Conservation (phyloP, 2,797 vertebrate genomes). For the Coluber constrictor region DNA sequence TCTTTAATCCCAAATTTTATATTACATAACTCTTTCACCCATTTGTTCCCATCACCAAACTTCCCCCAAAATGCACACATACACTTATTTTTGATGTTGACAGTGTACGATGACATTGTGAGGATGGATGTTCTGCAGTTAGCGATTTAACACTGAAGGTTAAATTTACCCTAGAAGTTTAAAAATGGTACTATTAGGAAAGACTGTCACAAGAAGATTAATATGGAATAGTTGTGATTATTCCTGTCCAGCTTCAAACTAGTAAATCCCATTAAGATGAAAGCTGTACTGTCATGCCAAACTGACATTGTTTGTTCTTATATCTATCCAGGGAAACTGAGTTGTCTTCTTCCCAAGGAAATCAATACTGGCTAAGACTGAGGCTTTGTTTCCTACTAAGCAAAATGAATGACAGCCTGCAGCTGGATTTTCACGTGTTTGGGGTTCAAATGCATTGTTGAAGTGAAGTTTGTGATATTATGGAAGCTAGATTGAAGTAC, state of each 20-base stretch:
- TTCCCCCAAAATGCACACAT: too few species aligned
- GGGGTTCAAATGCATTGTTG: conserved; percentile 31
- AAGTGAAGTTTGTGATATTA: neutral
- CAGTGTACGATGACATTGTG: conserved; percentile 10
- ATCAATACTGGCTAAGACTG: conserved; percentile 35
- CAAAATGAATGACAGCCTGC: conserved; percentile 3
- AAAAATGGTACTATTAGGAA: conserved; percentile 56
- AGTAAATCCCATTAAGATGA: conserved; percentile 63
- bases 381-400: conserved; percentile 37
- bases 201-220: conserved; percentile 65
- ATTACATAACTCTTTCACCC: neutral
- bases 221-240: conserved; percentile 54
- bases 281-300: conserved; percentile 49
- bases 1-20: neutral
- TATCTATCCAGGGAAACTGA: conserved; percentile 45
- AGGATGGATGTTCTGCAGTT: conserved; percentile 42
- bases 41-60: neutral
- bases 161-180: conserved; percentile 59
- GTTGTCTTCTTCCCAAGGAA: conserved; percentile 48
- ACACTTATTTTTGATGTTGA: conserved; percentile 17
- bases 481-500: conserved; percentile 36
- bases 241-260: conserved; percentile 55
- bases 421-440: neutral
- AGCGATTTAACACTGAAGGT: conserved; percentile 55
- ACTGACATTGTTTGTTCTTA: conserved; percentile 47